Base-by-base conservation (phyloP, 2,888 invertebrate species). In the Trilocha varians region DNA sequence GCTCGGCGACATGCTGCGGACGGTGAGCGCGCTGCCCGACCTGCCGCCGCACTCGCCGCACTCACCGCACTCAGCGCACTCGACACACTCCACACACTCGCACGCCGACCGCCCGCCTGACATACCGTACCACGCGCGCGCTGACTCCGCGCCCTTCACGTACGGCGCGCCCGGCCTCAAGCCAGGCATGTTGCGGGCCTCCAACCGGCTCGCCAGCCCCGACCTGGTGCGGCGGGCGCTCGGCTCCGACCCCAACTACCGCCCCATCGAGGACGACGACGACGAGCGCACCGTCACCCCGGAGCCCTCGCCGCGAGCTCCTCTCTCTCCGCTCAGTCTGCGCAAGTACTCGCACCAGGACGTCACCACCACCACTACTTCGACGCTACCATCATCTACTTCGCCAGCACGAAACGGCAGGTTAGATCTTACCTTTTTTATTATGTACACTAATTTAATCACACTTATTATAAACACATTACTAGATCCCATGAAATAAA, bases 51-150 rank as follows among this genome's bases (percentile, higher is more conserved):
- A n/a, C n/a, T n/a, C 65, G 60, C 49, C 57, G 42, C 48, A 41
- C 38, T 49, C 50, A 45, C 55, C 57, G 47, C 55, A 50, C 48
- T 48, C n/a, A n/a, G n/a, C n/a, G n/a, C n/a, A n/a, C n/a, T n/a
- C n/a, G n/a, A n/a, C n/a, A n/a, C n/a, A n/a, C n/a, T n/a, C n/a
- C n/a, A n/a, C 64, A 47, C 87, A 87, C 63, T 86, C 87, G 60
- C 85, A 75, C 67, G 84, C 77, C 70, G 88, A 87, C 68, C 71
- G 74, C 48, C 69, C 69, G 61, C 65, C 66, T 47, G 83, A 91
- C 73, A 94, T 95, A 73, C 96, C 96, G 57, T 96, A 96, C 84
- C 96, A 96, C 91, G 95, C 96, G 65, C 89, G 96, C 64, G 91
- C 93, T 58, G 93, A 95, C 78, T 93, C 94, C 61, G 90, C 93